These are phyloP conservation scores for Rachycentron canadum DNA, from an alignment of 2,797 vertebrate species.

Conservation along the genomic window DNA sequence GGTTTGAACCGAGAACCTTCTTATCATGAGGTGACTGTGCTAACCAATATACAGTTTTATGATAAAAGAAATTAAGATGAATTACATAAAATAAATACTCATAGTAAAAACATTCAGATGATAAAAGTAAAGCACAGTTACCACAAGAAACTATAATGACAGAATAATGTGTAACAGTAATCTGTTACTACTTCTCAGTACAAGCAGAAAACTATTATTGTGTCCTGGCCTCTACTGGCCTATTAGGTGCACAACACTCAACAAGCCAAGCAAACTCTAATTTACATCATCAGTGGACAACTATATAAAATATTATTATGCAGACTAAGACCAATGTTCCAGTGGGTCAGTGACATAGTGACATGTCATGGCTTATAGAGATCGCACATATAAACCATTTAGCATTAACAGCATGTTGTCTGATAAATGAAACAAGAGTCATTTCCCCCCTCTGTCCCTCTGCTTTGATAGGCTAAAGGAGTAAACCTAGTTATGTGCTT, in stretches of 20 bases:
- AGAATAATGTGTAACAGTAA: slow-evolving; percentile 23
- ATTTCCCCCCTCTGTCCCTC: too few relatives aligned
- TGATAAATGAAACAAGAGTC: slow-evolving; percentile 1
- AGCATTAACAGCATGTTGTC: slow-evolving; percentile 15
- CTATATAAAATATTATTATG: slow-evolving; percentile 5
- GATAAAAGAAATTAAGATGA: background rate
- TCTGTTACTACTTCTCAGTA: slow-evolving; percentile 3
- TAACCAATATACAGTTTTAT: background rate
- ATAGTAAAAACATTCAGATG: background rate
- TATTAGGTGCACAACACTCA: slow-evolving; percentile 45
- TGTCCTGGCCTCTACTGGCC: slow-evolving; percentile 58
- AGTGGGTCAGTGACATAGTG: slow-evolving; percentile 9
- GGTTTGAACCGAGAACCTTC: background rate
- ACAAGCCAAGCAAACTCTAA: slow-evolving; percentile 25
- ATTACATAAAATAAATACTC: background rate
- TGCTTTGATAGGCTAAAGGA: slow-evolving; percentile 11
- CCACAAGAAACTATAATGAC: slow-evolving; percentile 24
- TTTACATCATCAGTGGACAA: background rate
- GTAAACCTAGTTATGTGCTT: background rate
- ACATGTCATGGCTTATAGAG: background rate
- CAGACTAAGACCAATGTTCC: background rate
- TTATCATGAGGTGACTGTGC: background rate
- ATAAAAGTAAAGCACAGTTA: slow-evolving; percentile 4
- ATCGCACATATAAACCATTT: slow-evolving; percentile 7
- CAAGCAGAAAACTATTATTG: slow-evolving; percentile 30